Evolutionary conservation across 1,140 invertebrate species (phyloP), one percentile per base, ranked within the genome.

Genomic region (Luehdorfia chinensis): DNA sequence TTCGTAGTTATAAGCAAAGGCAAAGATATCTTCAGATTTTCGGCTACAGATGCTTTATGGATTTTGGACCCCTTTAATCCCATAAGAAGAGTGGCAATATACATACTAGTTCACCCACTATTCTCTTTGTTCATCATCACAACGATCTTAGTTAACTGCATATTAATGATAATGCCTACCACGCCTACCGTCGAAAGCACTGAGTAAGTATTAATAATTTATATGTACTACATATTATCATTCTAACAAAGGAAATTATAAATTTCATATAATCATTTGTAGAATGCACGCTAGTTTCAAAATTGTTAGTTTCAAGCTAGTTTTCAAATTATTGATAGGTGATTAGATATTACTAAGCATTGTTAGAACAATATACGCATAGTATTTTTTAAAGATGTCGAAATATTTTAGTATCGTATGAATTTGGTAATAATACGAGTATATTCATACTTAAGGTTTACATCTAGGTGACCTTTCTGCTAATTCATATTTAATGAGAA

Each of bases 11-110:
- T 99, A 88, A 98, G 96, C 90, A 98, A 95, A 91, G 97, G 97
- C 89, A 97, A 96, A 91, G 96, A 97, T 90, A 98, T 99, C 90
- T 98, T 97, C 92, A 93, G 97, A 88, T 99, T 99, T 92, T 97
- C 95, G 89, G 96, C 97, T 76, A 96, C 96, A 63, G 94, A 98
- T 87, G 96, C 96, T 83, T 89, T 98, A 85, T 98, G 94, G 92
- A 90, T 97, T 80, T 91, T 99, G 74, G 94, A 96, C 88, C 97
- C 97, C 59, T 99, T 98, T 90, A 98, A 98, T 90, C 96, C 97
- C 59, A 94, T 99, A 88, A 93, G 97, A 88, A 92, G 96, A 87
- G 94, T 96, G 79, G 96, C 97, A 75, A 97, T 99, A 89, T 98
- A 96, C 89, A 96, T 98, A 89, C 91, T 99, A 87, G 97, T 98